These are phyloP conservation scores for Enhydra lutris DNA, from an alignment of 2,113 vertebrate species.

Conservation along the genomic window DNA sequence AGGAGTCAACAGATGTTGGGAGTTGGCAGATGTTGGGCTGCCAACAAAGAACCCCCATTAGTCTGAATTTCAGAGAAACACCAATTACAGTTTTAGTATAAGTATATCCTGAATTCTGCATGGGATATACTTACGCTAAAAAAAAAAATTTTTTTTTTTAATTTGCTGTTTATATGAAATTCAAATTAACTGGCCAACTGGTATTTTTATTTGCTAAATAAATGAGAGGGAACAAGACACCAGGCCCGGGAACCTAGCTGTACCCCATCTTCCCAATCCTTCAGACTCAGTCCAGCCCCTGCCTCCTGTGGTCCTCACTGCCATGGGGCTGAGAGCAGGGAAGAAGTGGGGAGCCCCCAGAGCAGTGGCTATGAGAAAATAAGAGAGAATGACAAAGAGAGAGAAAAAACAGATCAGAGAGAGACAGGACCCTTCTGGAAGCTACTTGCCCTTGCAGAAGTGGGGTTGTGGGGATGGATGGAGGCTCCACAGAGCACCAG, in stretches of 20 bases:
- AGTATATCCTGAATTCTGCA: not conserved
- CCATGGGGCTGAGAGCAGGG: accelerated
- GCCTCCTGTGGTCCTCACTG: not conserved
- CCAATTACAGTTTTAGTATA: not conserved
- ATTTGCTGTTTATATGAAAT: not conserved
- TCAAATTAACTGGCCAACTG: not conserved
- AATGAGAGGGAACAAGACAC: too few relatives aligned
- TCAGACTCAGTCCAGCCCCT: not conserved
- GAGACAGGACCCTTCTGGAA: not conserved
- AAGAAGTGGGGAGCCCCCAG: not conserved
- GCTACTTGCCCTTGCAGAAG: not conserved
- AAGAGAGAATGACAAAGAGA: not conserved
- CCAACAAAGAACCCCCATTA: not conserved
- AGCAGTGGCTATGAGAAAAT: not conserved
- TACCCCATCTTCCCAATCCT: too few relatives aligned
- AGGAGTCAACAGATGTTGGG: too few relatives aligned
- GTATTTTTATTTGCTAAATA: not conserved
- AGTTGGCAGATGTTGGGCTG: too few relatives aligned
- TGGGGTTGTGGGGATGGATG: accelerated
- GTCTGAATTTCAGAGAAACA: not conserved
- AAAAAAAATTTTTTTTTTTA: not conserved
- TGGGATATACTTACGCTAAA: not conserved
- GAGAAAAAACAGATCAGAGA: not conserved
- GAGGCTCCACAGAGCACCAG: not conserved
- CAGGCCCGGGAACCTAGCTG: not conserved